phyloP scores from a whole-genome alignment of 2,797 vertebrate genomes.

The Eulemur mongoz region DNA sequence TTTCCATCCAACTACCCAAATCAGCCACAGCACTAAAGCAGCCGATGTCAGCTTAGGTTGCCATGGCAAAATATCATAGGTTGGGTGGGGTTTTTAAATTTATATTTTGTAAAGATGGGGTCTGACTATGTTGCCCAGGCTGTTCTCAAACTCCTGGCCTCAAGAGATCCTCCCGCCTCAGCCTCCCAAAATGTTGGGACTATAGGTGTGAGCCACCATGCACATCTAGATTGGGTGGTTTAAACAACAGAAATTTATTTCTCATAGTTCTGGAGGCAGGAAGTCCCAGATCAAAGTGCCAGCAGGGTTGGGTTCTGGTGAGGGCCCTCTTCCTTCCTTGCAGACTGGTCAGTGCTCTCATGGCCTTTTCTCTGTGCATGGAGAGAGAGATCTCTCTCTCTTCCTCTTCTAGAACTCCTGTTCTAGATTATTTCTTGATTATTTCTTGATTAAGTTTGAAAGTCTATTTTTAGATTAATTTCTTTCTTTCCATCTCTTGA shows the following conservation, averaged over 20 bases:
- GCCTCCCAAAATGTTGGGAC: neutral
- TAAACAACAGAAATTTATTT: neutral
- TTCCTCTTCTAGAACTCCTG: neutral
- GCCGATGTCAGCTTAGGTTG: neutral
- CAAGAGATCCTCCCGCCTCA: neutral
- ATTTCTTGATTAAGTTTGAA: conserved; percentile 53
- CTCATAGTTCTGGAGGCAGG: neutral
- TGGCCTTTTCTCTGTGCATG: neutral
- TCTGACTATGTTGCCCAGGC: neutral
- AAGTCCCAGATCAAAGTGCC: neutral
- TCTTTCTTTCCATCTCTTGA: conserved; percentile 3
- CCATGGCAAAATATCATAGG: neutral
- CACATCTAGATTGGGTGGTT: neutral
- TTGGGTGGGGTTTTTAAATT: neutral
- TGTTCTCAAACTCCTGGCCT: neutral
- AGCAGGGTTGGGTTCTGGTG: neutral
- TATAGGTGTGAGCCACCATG: neutral
- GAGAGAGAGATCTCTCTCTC: neutral
- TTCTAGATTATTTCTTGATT: conserved; percentile 25
- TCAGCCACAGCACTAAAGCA: neutral
- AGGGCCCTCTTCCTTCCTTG: neutral
- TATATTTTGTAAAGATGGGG: neutral
- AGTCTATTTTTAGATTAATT: neutral
- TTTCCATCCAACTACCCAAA: neutral
- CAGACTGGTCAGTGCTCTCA: neutral